These are phyloP conservation scores for Pollimyrus isidori DNA, from an alignment of 2,113 vertebrate species.

Conservation along the genomic window DNA sequence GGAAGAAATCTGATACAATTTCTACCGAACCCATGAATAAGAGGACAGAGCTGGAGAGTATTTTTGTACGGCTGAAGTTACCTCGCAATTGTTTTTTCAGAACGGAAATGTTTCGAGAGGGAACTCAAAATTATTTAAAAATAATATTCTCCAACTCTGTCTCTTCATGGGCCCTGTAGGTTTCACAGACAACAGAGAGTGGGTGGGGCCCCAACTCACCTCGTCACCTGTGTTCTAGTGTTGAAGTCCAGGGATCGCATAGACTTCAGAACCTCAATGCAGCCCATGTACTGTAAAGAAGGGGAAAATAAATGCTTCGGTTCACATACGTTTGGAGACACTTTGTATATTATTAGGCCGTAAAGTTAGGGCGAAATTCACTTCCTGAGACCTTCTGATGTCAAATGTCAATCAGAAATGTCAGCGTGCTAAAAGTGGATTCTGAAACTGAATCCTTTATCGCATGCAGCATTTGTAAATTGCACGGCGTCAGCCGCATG, in stretches of 20 bases:
- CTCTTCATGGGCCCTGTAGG: not conserved
- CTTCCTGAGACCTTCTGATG: not conserved
- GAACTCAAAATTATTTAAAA: not conserved
- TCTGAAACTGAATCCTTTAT: not conserved
- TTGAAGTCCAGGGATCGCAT: constrained; percentile 95
- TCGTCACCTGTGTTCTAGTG: constrained; percentile 91
- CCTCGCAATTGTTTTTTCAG: not conserved
- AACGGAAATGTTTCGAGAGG: not conserved
- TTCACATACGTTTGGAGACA: not conserved
- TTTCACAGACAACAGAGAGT: not conserved
- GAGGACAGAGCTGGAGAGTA: not conserved
- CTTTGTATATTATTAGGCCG: not conserved
- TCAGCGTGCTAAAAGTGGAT: not conserved
- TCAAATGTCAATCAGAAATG: not conserved
- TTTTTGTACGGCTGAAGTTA: not conserved
- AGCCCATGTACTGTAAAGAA: constrained; percentile 84
- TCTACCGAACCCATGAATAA: not conserved
- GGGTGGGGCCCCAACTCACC: constrained; percentile 53
- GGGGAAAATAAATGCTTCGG: not conserved
- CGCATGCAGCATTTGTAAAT: not conserved
- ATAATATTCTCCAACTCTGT: not conserved
- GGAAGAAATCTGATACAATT: not conserved
- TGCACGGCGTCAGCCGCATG: not conserved
- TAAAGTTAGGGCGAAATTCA: not conserved
- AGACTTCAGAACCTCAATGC: constrained; percentile 89